Percentiles rank a stretch among this genome's conserved stretches.
These are phyloP conservation scores for Parthenolecanium corni DNA, from an alignment of 2,888 invertebrate genomes.

Conservation along the genomic window DNA sequence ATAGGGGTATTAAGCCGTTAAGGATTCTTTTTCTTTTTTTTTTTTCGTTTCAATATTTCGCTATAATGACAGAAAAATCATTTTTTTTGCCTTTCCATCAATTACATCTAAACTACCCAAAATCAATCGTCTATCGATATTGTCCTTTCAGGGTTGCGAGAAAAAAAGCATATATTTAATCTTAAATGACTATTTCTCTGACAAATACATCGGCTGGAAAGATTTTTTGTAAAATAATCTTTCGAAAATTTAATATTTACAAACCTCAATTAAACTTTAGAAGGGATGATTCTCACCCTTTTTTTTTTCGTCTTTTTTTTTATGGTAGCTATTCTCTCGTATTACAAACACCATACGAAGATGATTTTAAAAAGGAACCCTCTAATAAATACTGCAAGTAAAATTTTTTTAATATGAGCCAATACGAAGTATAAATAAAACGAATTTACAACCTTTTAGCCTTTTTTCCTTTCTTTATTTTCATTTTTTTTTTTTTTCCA, in stretches of 20 bases:
- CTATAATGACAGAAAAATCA: no score
- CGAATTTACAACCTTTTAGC: constrained; percentile 20
- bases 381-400: constrained; percentile 19
- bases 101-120: no score
- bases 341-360: background rate
- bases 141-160: background rate
- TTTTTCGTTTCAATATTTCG: no score
- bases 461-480: background rate
- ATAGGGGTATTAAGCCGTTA: no score
- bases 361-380: constrained; percentile 15
- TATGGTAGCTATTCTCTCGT: background rate
- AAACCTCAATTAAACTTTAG: constrained; percentile 22
- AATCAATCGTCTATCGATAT: no score
- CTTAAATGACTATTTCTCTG: constrained; percentile 17
- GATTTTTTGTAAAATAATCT: constrained; percentile 21
- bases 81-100: no score
- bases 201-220: constrained; percentile 20
- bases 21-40: no score
- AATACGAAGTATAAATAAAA: constrained; percentile 16
- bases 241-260: constrained; percentile 18
- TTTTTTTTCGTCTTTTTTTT: constrained; percentile 3
- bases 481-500: background rate
- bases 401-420: constrained; percentile 23
- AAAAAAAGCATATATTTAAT: constrained; percentile 22
- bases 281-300: constrained; percentile 26